Base-by-base conservation (phyloP, 2,888 invertebrate genomes). In the Drosophila cracens region DNA sequence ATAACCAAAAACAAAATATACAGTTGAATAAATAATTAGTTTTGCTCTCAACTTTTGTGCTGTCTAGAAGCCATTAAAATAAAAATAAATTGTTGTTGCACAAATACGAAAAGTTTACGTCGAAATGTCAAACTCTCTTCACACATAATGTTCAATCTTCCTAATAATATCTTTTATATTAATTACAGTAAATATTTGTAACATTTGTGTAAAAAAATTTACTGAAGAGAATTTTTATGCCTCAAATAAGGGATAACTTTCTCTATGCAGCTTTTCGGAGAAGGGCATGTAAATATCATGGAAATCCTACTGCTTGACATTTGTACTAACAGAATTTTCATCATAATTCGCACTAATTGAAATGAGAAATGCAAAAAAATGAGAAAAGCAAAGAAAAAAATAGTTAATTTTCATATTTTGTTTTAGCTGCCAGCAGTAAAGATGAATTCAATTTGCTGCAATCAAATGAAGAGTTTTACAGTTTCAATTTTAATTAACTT, bases 261-360 rank as follows among this genome's bases (percentile, higher is more conserved):
- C n/a, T 6, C 5, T 46, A 8, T 53, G 25, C 25, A 4, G 2
- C 16, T 10, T 16, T 48, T 36, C 18, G n/a, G 18, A 18, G 11
- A 48, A 70, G 46, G 4, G 54, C 38, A 56, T 53, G 18, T 11
- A 33, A 63, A 54, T 34, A 27, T 33, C n/a, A 25, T 16, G 51
- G 3, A 25, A 52, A 31, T n/a, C 11, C 54, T 13, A 25, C 7
- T 16, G 33, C 76, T 63, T 67, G 71, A 51, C 71, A 67, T 66
- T 79, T 75, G 40, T 58, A 27, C 33, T 49, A 57, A 58, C 60
- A 68, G 79, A 58, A 69, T 65, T 67, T 77, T 59, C 58, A 53
- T 66, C 70, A 58, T 75, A 76, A 76, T 68, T 77, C 68, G 66
- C 68, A 43, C 78, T 87, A 89, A 85, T 85, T 85, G 86, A 85